A percentile compares a stretch with the other conserved stretches of the same genome.
These are phyloP conservation scores for Gorsachius goisagi DNA, from an alignment of 2,113 vertebrate species.

Conservation along the genomic window DNA sequence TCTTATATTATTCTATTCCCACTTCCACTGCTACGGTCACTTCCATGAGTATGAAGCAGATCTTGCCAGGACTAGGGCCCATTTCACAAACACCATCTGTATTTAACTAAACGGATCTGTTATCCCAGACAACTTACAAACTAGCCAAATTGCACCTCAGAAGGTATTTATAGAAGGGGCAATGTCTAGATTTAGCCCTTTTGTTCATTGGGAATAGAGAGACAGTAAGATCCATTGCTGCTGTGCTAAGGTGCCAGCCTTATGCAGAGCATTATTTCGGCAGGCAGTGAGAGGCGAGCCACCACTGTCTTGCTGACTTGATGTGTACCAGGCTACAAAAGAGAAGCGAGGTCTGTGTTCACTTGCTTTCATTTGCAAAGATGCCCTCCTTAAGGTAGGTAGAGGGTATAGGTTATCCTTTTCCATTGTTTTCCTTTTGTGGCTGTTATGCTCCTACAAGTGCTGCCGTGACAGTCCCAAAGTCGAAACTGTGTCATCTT, in stretches of 20 bases:
- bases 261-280: background rate
- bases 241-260: background rate
- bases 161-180: background rate
- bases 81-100: background rate
- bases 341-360: background rate
- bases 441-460: background rate
- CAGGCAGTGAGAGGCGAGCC: background rate
- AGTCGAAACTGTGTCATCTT: slow-evolving; percentile 24
- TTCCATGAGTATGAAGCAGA: background rate
- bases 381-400: background rate
- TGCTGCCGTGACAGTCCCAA: slow-evolving; percentile 1
- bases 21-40: background rate
- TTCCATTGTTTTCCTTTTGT: background rate
- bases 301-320: background rate
- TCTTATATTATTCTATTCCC: background rate
- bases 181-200: background rate
- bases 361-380: background rate
- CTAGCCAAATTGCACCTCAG: background rate
- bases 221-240: background rate
- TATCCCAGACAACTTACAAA: background rate
- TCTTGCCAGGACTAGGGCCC: background rate
- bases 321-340: background rate
- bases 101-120: background rate
- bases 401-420: background rate
- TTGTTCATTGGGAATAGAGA: background rate